Conservation (phyloP, 2,888 invertebrate species). For the Drosophila histrio region DNA sequence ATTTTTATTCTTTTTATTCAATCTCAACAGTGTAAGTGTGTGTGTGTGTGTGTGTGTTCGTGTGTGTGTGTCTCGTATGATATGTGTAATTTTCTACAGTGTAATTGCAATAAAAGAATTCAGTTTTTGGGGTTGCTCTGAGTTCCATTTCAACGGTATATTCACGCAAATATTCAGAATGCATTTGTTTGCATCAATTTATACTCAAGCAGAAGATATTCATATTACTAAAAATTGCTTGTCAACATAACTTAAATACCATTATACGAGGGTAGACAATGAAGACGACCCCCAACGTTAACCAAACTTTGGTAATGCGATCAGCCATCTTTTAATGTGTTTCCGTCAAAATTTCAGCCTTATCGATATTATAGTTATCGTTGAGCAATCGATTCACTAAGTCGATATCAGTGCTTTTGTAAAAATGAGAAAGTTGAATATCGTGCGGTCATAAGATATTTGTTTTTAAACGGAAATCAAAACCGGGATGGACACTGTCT, state of each 20-base stretch:
- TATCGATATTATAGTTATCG: no score
- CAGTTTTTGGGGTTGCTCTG: neutral
- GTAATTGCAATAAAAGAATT: constrained; percentile 29
- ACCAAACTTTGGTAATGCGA: no score
- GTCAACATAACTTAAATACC: neutral
- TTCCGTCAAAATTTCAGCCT: no score
- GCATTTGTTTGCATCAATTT: neutral
- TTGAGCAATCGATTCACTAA: no score
- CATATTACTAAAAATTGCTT: neutral
- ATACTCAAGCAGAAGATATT: neutral
- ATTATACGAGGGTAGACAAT: no score
- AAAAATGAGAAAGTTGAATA: no score
- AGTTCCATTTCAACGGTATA: neutral
- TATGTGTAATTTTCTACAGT: constrained; percentile 65
- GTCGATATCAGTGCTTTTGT: no score
- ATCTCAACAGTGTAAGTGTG: constrained; percentile 12
- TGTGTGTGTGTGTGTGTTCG: constrained; percentile 2
- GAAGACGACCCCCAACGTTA: no score
- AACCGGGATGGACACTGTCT: no score
- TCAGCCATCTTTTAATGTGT: no score
- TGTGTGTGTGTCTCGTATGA: constrained; percentile 42
- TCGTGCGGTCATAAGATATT: no score
- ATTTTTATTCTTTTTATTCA: neutral
- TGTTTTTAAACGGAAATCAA: no score
- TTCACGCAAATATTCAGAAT: neutral